Conservation (phyloP, 1,140 invertebrate species). For the Zaprionus inermis region DNA sequence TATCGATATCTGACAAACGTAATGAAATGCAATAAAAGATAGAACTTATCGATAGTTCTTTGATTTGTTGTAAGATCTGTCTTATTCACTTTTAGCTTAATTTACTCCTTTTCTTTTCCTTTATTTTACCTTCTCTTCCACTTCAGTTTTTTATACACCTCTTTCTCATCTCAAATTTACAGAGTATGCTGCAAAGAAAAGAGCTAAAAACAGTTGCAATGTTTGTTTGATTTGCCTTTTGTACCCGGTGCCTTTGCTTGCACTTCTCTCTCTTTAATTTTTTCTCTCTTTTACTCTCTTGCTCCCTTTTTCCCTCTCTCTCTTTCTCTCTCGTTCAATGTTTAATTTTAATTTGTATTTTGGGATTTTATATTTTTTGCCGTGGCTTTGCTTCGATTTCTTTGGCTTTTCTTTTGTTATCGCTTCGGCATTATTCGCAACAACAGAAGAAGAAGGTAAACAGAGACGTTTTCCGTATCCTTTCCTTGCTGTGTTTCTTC, state of each 20-base stretch:
- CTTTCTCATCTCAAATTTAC: neutral
- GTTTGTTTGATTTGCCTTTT: conserved; percentile 60
- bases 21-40: no score
- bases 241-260: conserved; percentile 40
- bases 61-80: no score
- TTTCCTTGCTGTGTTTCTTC: neutral
- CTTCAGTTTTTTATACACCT: neutral
- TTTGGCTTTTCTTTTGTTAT: conserved; percentile 36
- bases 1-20: no score
- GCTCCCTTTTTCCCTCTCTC: conserved; percentile 5
- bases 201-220: conserved; percentile 24
- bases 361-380: conserved; percentile 28
- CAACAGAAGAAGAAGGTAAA: conserved; percentile 66
- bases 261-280: conserved; percentile 8
- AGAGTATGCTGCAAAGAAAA: conserved; percentile 16
- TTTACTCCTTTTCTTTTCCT: neutral
- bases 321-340: conserved; percentile 42
- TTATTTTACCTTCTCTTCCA: neutral
- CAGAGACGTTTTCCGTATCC: conserved; percentile 33
- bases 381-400: conserved; percentile 50
- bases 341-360: conserved; percentile 62
- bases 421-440: conserved; percentile 58
- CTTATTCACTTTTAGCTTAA: no score
- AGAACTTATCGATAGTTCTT: no score
- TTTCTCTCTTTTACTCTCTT: no score